Evolutionary conservation across 2,888 invertebrate species (phyloP).

Genomic region (Phengaris alcon): DNA sequence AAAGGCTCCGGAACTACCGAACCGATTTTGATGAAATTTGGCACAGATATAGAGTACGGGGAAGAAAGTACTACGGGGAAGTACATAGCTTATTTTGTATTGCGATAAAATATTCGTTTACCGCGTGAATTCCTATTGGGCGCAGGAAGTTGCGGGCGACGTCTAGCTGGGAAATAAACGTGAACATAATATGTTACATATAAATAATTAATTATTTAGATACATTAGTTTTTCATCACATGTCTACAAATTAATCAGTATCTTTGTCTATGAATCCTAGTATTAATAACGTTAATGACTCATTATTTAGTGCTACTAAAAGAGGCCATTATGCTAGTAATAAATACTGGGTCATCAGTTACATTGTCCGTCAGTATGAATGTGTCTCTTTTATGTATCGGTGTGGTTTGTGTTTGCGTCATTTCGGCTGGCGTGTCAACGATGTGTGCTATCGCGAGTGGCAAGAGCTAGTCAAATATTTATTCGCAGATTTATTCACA

Average conservation of each 20-base stretch:
- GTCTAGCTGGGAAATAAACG: too few species aligned
- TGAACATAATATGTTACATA: too few species aligned
- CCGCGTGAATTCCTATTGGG: too few species aligned
- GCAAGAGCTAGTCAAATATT: neutral
- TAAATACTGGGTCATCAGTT: slow-evolving; percentile 22
- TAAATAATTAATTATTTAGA: too few species aligned
- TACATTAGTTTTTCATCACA: neutral
- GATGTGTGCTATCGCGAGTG: too few species aligned
- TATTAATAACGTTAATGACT: slow-evolving; percentile 8
- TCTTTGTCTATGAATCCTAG: slow-evolving; percentile 2
- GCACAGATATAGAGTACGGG: too few species aligned
- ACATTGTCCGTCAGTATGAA: slow-evolving; percentile 18
- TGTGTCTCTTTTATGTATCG: slow-evolving; percentile 11
- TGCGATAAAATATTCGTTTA: too few species aligned
- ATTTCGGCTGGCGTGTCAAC: neutral
- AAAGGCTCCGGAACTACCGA: too few species aligned
- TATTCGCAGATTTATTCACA: neutral
- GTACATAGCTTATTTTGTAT: too few species aligned
- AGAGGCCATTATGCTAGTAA: neutral
- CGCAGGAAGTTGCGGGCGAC: too few species aligned
- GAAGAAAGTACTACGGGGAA: too few species aligned
- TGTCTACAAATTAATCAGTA: neutral
- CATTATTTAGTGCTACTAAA: slow-evolving; percentile 12
- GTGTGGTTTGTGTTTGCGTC: neutral
- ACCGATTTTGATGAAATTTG: too few species aligned